phyloP scores from a whole-genome alignment of 2,113 vertebrate species.

The Pogona vitticeps region DNA sequence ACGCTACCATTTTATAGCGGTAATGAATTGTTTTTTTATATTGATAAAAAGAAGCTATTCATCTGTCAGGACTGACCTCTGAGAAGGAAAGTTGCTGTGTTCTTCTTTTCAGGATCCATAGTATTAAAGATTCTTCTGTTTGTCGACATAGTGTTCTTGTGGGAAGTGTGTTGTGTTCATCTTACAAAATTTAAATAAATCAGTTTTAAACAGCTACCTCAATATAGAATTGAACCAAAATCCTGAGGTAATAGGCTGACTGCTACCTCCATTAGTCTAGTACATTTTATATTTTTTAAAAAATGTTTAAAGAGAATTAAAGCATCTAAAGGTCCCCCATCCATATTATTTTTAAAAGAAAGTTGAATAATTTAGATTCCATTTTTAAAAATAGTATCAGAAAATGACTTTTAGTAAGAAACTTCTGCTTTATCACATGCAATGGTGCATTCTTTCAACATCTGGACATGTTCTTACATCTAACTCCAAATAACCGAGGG shows the following conservation, averaged over 20 bases:
- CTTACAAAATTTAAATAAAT: too few relatives aligned
- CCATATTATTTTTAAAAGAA: slow-evolving; percentile 49
- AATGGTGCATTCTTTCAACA: slow-evolving; percentile 60
- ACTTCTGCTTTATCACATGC: slow-evolving; percentile 48
- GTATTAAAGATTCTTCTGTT: background rate
- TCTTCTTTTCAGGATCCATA: slow-evolving; percentile 7
- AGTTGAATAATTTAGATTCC: slow-evolving; percentile 14
- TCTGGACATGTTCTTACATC: slow-evolving; percentile 66
- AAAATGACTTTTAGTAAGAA: background rate
- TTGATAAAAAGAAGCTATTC: background rate
- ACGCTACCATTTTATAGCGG: fast-evolving
- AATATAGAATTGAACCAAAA: background rate
- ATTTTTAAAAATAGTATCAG: slow-evolving; percentile 38
- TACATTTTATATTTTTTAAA: background rate
- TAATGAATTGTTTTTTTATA: background rate
- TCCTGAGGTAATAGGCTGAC: slow-evolving; percentile 7
- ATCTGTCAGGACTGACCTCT: background rate
- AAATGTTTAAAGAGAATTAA: background rate
- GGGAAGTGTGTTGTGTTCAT: too few relatives aligned
- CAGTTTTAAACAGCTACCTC: background rate
- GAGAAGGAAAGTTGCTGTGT: background rate
- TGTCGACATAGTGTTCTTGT: background rate
- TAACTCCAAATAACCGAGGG: slow-evolving; percentile 69
- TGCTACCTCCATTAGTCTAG: slow-evolving; percentile 43
- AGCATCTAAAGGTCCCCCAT: slow-evolving; percentile 11